phyloP scores from a whole-genome alignment of 1,140 invertebrate species.

The Musca vetustissima region DNA sequence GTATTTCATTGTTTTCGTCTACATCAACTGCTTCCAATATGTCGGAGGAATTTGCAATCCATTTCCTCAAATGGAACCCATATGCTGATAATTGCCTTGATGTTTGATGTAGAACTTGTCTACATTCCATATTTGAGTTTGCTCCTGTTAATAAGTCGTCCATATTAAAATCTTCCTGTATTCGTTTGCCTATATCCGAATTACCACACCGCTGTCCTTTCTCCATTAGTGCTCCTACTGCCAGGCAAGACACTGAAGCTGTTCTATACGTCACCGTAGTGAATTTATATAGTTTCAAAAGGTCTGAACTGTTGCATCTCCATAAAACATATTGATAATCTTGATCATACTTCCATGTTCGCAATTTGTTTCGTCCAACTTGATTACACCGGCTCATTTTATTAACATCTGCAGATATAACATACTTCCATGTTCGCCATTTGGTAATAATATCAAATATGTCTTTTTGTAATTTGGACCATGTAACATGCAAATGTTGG shows the following conservation, averaged over 20 bases:
- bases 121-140: conserved; percentile 32
- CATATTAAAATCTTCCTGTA: conserved; percentile 46
- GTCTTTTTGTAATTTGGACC: conserved; percentile 45
- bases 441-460: conserved; percentile 47
- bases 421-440: conserved; percentile 41
- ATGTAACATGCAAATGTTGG: conserved; percentile 16
- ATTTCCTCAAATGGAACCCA: conserved; percentile 55
- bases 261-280: conserved; percentile 50
- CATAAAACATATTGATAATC: conserved; percentile 34
- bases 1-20: conserved; percentile 28
- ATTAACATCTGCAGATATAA: conserved; percentile 39
- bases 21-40: conserved; percentile 31
- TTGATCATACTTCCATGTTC: conserved; percentile 30
- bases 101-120: conserved; percentile 23
- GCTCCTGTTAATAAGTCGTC: conserved; percentile 50
- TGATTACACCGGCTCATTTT: too few relatives aligned
- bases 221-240: conserved; percentile 38
- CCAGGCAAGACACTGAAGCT: conserved; percentile 37
- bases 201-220: conserved; percentile 41
- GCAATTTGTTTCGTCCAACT: conserved; percentile 48
- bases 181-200: conserved; percentile 34
- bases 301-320: too few relatives aligned
- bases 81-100: conserved; percentile 34
- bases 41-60: conserved; percentile 39
- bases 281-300: conserved; percentile 25